Conservation (phyloP, 2,113 vertebrate species). For the Pycnonotus jocosus region DNA sequence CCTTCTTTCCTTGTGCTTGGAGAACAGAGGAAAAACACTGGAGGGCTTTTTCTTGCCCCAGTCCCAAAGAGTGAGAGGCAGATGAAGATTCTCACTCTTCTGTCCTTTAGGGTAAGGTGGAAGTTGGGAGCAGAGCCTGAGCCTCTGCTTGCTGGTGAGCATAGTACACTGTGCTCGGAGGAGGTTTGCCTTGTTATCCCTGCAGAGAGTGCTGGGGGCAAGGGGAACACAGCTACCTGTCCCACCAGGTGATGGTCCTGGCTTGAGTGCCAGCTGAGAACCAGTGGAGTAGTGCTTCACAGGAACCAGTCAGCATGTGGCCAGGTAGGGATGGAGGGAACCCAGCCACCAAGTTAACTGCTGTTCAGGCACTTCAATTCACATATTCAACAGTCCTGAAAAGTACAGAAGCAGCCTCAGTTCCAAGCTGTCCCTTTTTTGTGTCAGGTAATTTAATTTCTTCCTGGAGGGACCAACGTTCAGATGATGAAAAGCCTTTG, state of each 20-base stretch:
- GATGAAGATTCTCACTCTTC: neutral
- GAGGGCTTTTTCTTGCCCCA: neutral
- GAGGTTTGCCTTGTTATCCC: neutral
- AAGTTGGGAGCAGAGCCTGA: neutral
- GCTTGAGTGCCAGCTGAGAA: neutral
- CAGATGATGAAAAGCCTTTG: slow-evolving; percentile 69
- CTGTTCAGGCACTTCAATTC: slow-evolving; percentile 31
- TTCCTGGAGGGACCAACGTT: slow-evolving; percentile 56
- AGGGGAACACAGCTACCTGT: neutral
- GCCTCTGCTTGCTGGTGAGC: neutral
- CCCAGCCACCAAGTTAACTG: slow-evolving; percentile 10
- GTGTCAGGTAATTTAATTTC: slow-evolving; percentile 62
- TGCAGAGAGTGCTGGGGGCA: neutral
- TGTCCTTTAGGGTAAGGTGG: neutral
- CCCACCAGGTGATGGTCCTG: neutral
- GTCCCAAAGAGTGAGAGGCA: neutral
- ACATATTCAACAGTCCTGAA: slow-evolving; percentile 21
- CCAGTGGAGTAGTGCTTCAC: neutral
- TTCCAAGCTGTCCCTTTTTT: slow-evolving; percentile 54
- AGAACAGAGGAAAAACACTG: neutral
- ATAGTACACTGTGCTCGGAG: neutral
- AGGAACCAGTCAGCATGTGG: neutral
- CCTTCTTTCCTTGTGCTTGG: neutral
- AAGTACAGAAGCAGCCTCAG: slow-evolving; percentile 36
- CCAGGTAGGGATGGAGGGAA: neutral